These are phyloP conservation scores for Zaprionus nigranus DNA, from an alignment of 1,140 invertebrate species.

Conservation along the genomic window DNA sequence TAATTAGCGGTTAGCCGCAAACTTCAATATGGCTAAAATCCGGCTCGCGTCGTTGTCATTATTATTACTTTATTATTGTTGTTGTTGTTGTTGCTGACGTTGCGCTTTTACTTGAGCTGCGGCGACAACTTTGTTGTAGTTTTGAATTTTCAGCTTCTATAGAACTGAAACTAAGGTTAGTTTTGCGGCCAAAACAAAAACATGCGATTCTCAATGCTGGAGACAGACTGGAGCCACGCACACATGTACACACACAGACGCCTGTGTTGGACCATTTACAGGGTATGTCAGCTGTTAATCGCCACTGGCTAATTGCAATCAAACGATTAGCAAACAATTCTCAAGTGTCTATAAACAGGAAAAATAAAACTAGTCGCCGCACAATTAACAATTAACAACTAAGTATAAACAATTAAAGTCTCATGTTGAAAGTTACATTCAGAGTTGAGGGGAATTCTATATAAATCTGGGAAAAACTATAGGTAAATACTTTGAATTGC, in stretches of 20 bases:
- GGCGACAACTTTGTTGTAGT: slow-evolving; percentile 76
- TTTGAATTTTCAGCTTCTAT: slow-evolving; percentile 57
- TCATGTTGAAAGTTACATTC: not conserved
- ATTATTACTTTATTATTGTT: slow-evolving; percentile 1
- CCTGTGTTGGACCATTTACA: slow-evolving; percentile 24
- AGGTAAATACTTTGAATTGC: not conserved
- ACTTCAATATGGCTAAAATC: slow-evolving; percentile 67
- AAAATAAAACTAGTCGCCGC: slow-evolving; percentile 13
- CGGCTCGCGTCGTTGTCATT: slow-evolving; percentile 21
- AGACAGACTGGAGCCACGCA: slow-evolving; percentile 39
- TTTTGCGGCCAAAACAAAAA: slow-evolving; percentile 35
- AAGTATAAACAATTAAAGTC: slow-evolving; percentile 4
- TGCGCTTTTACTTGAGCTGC: slow-evolving; percentile 60
- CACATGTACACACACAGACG: no score
- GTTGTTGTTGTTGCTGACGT: slow-evolving; percentile 4
- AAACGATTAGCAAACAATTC: slow-evolving; percentile 24
- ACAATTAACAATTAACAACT: slow-evolving; percentile 15
- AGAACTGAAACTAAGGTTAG: slow-evolving; percentile 66
- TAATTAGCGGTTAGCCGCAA: slow-evolving; percentile 83
- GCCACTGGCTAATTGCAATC: slow-evolving; percentile 24
- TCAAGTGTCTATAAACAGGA: slow-evolving; percentile 18
- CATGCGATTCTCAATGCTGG: slow-evolving; percentile 45
- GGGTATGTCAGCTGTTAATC: not conserved
- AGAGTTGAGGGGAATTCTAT: not conserved
- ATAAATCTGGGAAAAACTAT: not conserved